Conservation (phyloP, 2,888 invertebrate genomes). For the Gortyna flavago region DNA sequence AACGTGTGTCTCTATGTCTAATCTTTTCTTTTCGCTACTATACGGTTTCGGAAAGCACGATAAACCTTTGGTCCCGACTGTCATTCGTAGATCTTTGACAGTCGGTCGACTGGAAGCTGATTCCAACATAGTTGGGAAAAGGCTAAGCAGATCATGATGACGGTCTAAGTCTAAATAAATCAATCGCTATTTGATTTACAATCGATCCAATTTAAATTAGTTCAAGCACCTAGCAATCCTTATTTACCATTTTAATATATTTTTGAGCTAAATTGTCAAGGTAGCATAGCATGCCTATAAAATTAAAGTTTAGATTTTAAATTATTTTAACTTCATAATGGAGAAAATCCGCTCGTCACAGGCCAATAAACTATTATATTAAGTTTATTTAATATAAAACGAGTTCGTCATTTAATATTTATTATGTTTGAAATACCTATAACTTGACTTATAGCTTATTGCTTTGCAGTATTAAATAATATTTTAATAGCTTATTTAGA, state of each 20-base stretch:
- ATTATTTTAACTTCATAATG: conserved; percentile 26
- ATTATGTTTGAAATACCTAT: conserved; percentile 9
- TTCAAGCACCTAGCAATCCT: neutral
- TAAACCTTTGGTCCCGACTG: neutral
- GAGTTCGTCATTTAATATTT: conserved; percentile 9
- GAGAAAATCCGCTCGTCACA: conserved; percentile 9
- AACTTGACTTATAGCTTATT: conserved; percentile 15
- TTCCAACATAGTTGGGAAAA: no score
- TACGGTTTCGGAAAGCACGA: neutral
- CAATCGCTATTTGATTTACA: neutral
- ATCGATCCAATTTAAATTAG: conserved; percentile 23
- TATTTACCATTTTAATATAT: neutral
- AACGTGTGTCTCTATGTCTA: neutral
- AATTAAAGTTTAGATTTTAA: conserved; percentile 14
- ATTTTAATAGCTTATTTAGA: conserved; percentile 10
- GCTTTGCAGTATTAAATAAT: no score
- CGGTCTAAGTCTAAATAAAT: neutral
- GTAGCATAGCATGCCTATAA: conserved; percentile 15
- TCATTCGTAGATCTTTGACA: neutral
- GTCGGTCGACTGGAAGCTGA: no score
- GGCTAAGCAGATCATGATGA: neutral
- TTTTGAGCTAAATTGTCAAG: conserved; percentile 20
- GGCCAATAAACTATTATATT: conserved; percentile 9
- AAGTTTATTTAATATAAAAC: neutral
- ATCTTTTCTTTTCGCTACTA: neutral